Evolutionary conservation across 2,113 vertebrate species (phyloP), one percentile per base, ranked within the genome.

Genomic region (Microtus richardsoni): DNA sequence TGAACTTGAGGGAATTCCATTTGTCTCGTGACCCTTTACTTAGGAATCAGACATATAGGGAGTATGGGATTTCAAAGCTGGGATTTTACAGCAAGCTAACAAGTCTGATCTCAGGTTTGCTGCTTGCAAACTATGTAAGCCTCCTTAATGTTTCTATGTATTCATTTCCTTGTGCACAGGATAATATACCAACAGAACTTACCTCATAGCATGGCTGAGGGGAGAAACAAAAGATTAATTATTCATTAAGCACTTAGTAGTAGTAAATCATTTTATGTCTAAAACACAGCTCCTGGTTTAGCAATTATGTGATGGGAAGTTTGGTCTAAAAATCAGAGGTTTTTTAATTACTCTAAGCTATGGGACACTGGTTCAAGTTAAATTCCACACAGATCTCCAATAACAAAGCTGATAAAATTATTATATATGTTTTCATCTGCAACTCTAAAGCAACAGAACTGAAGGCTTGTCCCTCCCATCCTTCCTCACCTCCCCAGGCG

Each of bases 311-410:
- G 21, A 90, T n/a, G 41, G 79, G n/a, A 80, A 95, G 33, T 66
- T 93, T 70, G 14, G 90, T 92, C 39, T 79, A 90, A 54, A 97
- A 84, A 44, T 71, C 22, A 26, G 80, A 64, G 58, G 71, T 85
- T 97, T 95, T 96, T 58, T 90, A 95, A 97, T 68, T 87, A 88
- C n/a, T 88, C 66, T 93, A 87, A 92, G 64, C 47, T 71, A 30
- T 85, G 41, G 33, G 36, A 82, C 11, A 22, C 78, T 83, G 39
- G 33, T 93, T 95, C 91, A 88, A 84, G 70, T 92, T 41, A 93
- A 96, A 93, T 80, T 71, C 28, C 93, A 84, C 33, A 60, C 70
- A 64, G 49, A 94, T 96, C 36, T 91, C 70, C 82, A 93, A 84
- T 92, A 92, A 92, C 80, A 91, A 95, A 92, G 36, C 62, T 74